Base-by-base conservation (phyloP, 1,140 invertebrate species). In the Neodiprion pinetum region DNA sequence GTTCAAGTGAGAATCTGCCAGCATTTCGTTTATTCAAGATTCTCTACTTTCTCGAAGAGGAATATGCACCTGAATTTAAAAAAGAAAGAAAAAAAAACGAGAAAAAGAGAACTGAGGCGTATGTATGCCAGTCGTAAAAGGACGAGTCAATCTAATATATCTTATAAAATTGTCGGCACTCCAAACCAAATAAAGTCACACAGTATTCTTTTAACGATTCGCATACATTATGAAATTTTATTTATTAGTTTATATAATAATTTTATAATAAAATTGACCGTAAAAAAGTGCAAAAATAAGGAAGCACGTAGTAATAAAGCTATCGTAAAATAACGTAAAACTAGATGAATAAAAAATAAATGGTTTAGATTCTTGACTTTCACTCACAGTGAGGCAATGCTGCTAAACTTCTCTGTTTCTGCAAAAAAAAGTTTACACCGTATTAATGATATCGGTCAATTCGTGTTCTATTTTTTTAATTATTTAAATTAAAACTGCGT, bases 311-410 rank as follows among this genome's bases (percentile, higher is more conserved):
- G n/a, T 8, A 61, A 61, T 61, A 61, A 14, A 61, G 9, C 5
- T 61, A 61, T 5, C 3, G n/a, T 8, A 61, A 61, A 17, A 61
- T 61, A 61, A 8, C 11, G 28, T 40, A 17, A 17, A 61, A 61
- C 3, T 61, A 14, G 8, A 61, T 61, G n/a, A 61, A 61, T 40
- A 61, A 61, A 12, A 61, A 61, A 61, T 61, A 12, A 61, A 8
- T 61, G 5, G 53, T 40, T 17, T 61, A 7, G 53, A 61, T 17
- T 61, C 53, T 61, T 69, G 17, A 23, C 11, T 69, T 67, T 76
- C 73, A 84, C 83, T 84, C 77, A 84, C 83, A 84, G 48, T 71
- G 81, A 84, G 9, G 82, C 79, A 70, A 83, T 82, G 67, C 80
- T 83, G 80, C 76, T 84, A 21, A 82, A 70, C 73, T 76, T 78